These are phyloP conservation scores for Drosophila nebulosa DNA, from an alignment of 1,140 invertebrate genomes.

Conservation along the genomic window DNA sequence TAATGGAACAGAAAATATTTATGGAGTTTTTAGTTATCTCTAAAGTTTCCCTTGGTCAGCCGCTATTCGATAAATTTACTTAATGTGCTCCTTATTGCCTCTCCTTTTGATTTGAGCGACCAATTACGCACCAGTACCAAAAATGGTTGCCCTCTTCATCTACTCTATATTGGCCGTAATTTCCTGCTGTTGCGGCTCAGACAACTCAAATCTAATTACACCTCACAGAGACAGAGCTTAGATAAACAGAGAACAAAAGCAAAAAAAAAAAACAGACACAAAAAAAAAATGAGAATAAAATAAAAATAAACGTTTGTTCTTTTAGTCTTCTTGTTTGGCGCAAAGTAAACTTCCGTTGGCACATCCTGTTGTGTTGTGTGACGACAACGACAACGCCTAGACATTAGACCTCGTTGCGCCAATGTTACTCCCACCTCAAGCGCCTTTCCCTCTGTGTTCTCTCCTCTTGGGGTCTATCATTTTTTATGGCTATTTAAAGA, in stretches of 20 bases:
- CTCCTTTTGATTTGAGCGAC: background rate
- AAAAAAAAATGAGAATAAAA: background rate
- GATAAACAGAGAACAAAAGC: background rate
- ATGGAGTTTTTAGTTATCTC: background rate
- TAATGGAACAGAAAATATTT: background rate
- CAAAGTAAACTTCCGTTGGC: conserved; percentile 66
- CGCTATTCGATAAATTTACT: background rate
- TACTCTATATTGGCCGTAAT: conserved; percentile 36
- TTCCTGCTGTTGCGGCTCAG: conserved; percentile 36
- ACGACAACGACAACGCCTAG: conserved; percentile 6
- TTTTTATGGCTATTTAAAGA: conserved; percentile 72
- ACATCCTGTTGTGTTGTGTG: conserved; percentile 49
- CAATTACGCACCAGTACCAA: background rate
- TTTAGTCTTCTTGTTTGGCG: conserved; percentile 62
- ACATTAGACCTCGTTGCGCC: conserved; percentile 9
- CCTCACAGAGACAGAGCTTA: conserved; percentile 12
- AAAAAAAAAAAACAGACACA: conserved; percentile 11
- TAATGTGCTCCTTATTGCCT: background rate
- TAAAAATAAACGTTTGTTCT: conserved; percentile 19
- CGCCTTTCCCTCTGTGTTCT: background rate
- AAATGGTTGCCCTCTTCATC: conserved; percentile 34
- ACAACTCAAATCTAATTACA: conserved; percentile 41
- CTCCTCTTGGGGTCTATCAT: conserved; percentile 56
- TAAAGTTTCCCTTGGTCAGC: background rate
- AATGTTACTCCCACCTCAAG: too few relatives aligned